A percentile compares a stretch with the other conserved stretches of the same genome.
These are phyloP conservation scores for Ceramica pisi DNA, from an alignment of 2,888 invertebrate species.

Conservation along the genomic window DNA sequence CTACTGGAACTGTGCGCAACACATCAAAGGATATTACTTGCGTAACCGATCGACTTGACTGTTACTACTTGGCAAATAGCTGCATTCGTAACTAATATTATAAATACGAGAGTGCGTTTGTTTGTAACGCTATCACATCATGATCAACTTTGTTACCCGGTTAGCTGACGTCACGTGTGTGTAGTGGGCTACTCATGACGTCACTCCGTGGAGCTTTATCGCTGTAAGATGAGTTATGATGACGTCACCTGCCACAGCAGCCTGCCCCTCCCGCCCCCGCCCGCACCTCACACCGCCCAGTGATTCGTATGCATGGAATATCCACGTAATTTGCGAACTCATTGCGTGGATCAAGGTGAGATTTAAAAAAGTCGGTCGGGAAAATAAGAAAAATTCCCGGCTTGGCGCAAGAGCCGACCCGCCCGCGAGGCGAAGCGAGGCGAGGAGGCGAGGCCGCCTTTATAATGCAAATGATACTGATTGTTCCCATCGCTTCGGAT, in stretches of 20 bases:
- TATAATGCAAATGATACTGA: constrained; percentile 79
- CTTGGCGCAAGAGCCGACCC: constrained; percentile 10
- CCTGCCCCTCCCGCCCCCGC: neutral
- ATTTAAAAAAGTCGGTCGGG: constrained; percentile 74
- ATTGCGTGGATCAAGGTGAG: constrained; percentile 81
- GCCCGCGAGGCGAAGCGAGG: constrained; percentile 24
- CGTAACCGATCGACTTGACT: neutral
- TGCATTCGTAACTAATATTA: neutral
- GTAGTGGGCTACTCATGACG: neutral
- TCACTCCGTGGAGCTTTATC: neutral
- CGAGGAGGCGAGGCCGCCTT: constrained; percentile 62
- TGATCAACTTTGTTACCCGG: neutral
- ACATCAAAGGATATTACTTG: neutral
- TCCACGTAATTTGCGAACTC: constrained; percentile 82
- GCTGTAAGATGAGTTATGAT: neutral
- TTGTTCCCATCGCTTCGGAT: constrained; percentile 76
- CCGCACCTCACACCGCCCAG: neutral
- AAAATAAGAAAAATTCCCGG: constrained; percentile 61
- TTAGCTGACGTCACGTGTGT: neutral
- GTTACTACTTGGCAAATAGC: neutral
- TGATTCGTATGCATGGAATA: constrained; percentile 83
- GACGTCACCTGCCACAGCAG: neutral
- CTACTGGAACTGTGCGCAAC: neutral
- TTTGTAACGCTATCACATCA: no score
- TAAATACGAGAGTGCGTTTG: no score